Evolutionary conservation across 2,797 vertebrate species (phyloP).

Genomic region (Enoplosus armatus): DNA sequence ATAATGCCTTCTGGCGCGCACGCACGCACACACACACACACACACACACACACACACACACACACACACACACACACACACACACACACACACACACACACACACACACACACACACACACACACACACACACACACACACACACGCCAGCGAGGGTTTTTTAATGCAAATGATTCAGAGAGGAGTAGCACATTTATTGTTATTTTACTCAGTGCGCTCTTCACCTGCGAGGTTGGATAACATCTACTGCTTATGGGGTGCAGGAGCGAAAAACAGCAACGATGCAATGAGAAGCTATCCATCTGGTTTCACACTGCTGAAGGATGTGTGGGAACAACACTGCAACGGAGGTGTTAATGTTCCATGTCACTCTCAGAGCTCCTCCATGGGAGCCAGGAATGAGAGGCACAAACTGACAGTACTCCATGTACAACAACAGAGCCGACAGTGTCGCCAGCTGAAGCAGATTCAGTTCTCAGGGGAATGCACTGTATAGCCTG

Average conservation of each 20-base stretch:
- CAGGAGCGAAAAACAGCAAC: constrained; percentile 31
- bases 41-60: not conserved
- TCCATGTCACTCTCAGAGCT: constrained; percentile 68
- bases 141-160: not conserved
- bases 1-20: not conserved
- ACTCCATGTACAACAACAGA: constrained; percentile 61
- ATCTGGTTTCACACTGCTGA: constrained; percentile 78
- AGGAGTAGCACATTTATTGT: constrained; percentile 33
- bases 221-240: constrained; percentile 36
- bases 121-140: not conserved
- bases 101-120: constrained; percentile 9
- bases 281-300: constrained; percentile 59
- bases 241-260: constrained; percentile 21
- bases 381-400: constrained; percentile 60
- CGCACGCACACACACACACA: constrained; percentile 8
- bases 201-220: constrained; percentile 15
- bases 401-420: constrained; percentile 55
- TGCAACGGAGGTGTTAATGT: constrained; percentile 74
- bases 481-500: not conserved
- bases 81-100: not conserved
- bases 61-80: constrained; percentile 10
- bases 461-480: constrained; percentile 25
- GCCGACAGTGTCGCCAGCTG: constrained; percentile 39
- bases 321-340: constrained; percentile 71
- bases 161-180: constrained; percentile 22